Conservation (phyloP, 2,888 invertebrate species). For the Tetragonisca angustula region DNA sequence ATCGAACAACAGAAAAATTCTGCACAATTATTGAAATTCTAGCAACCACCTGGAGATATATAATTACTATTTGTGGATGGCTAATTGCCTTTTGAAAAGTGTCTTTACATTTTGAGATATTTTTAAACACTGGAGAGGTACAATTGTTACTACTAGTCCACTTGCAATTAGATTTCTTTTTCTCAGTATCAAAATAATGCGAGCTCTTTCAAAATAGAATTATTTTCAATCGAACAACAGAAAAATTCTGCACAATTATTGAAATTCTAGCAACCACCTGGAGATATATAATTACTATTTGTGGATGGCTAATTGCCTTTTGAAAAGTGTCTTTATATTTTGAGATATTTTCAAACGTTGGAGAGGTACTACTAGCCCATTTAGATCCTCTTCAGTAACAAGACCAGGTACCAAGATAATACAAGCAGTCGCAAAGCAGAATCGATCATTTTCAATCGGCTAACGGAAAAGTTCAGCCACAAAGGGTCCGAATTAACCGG, state of each 20-base stretch:
- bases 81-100: neutral
- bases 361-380: no score
- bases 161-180: no score
- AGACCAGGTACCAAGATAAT: neutral
- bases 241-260: neutral
- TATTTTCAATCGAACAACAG: neutral
- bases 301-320: neutral
- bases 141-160: no score
- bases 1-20: neutral
- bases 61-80: neutral
- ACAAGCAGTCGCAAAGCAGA: neutral
- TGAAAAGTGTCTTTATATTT: neutral
- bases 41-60: no score
- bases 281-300: neutral
- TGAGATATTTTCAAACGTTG: neutral
- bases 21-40: neutral
- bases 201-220: no score
- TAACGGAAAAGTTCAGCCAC: neutral
- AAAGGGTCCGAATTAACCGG: neutral
- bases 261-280: no score
- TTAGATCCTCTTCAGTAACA: no score
- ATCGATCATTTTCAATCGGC: neutral
- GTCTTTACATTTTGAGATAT: no score
- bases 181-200: neutral
- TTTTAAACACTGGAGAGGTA: neutral